Conservation (phyloP, 2,888 invertebrate species). For the Dasypogon diadema region DNA sequence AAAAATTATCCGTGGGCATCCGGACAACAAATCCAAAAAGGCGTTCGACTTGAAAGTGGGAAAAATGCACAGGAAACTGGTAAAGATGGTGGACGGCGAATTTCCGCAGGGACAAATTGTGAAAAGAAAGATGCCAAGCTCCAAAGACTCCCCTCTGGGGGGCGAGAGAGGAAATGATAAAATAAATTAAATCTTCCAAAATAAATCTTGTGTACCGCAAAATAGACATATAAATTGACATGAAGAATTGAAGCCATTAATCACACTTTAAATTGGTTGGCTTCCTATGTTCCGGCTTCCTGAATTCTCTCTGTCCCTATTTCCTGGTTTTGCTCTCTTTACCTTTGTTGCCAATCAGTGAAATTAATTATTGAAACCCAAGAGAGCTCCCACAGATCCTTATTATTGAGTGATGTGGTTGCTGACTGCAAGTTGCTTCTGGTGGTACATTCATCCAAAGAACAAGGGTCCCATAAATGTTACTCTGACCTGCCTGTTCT, state of each 20-base stretch:
- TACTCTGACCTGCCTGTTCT: no score
- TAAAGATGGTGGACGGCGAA: background rate
- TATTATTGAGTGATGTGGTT: slow-evolving; percentile 32
- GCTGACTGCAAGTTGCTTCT: slow-evolving; percentile 26
- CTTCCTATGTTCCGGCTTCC: slow-evolving; percentile 6
- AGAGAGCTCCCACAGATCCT: slow-evolving; percentile 30
- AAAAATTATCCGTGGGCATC: background rate
- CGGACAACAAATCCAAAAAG: slow-evolving; percentile 9
- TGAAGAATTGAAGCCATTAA: slow-evolving; percentile 43
- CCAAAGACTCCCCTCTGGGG: no score
- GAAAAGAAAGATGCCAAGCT: background rate
- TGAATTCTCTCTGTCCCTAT: background rate
- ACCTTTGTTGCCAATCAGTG: slow-evolving; percentile 31
- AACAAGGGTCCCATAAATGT: no score
- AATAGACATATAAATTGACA: slow-evolving; percentile 46
- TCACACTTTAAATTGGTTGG: slow-evolving; percentile 42
- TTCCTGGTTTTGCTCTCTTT: background rate
- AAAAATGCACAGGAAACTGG: slow-evolving; percentile 9
- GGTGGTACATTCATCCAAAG: no score
- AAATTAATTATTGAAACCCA: slow-evolving; percentile 43
- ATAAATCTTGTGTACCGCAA: slow-evolving; percentile 30
- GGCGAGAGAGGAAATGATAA: slow-evolving; percentile 17
- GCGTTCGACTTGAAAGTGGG: background rate
- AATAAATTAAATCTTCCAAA: slow-evolving; percentile 36
- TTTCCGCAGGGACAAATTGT: slow-evolving; percentile 40